Percentiles rank a stretch among this genome's conserved stretches.
These are phyloP conservation scores for Elmis aenea DNA, from an alignment of 2,888 invertebrate species.

Conservation along the genomic window DNA sequence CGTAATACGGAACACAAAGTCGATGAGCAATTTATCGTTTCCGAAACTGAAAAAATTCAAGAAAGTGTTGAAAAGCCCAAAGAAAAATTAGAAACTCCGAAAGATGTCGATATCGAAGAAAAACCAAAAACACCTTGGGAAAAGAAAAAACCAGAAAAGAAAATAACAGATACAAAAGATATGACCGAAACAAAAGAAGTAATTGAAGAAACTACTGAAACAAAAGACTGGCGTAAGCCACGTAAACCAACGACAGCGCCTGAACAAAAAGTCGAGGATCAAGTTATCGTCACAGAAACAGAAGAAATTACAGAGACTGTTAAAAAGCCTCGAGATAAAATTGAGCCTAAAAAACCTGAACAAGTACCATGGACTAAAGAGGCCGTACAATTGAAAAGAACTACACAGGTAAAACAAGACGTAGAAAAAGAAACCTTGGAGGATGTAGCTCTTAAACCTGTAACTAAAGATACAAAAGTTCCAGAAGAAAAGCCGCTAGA, in stretches of 20 bases:
- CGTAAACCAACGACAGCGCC: too few species aligned
- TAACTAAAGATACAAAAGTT: not conserved
- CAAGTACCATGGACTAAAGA: slow-evolving; percentile 14
- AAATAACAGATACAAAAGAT: too few species aligned
- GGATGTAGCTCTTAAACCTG: slow-evolving; percentile 3
- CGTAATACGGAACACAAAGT: not conserved
- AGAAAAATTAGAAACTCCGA: slow-evolving; percentile 12
- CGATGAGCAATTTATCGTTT: slow-evolving; percentile 44
- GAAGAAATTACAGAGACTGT: slow-evolving; percentile 15
- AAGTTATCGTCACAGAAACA: not conserved
- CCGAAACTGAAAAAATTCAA: slow-evolving; percentile 19
- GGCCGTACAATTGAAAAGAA: slow-evolving; percentile 12
- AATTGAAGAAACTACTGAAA: slow-evolving; percentile 23
- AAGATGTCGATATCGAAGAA: too few species aligned
- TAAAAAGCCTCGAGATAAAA: slow-evolving; percentile 11
- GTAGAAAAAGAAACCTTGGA: slow-evolving; percentile 8
- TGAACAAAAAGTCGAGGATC: slow-evolving; percentile 13
- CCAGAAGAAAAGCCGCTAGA: not conserved
- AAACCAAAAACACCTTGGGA: too few species aligned
- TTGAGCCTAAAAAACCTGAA: slow-evolving; percentile 2
- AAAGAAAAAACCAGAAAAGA: slow-evolving; percentile 2
- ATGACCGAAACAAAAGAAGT: slow-evolving; percentile 3
- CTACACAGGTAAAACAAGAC: slow-evolving; percentile 5
- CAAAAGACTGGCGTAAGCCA: slow-evolving; percentile 5
- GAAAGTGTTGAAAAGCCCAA: slow-evolving; percentile 30